Base-by-base conservation (phyloP, 2,888 invertebrate species). In the Sussaba pulchella region DNA sequence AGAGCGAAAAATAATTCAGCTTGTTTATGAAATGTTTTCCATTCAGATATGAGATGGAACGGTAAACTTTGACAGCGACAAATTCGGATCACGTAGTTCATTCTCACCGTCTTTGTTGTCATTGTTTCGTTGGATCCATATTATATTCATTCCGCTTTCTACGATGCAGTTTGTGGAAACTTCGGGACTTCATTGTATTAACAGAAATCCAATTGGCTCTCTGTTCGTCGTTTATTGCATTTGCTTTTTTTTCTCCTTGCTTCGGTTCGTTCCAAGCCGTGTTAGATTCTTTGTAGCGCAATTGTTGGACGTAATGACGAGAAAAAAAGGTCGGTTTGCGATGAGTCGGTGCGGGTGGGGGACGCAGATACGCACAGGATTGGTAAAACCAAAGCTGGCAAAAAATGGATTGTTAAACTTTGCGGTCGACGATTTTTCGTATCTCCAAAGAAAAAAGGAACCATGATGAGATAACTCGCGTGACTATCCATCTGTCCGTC, bases 401-500 rank as follows among this genome's bases (percentile, higher is more conserved):
- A 54, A 54, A 52, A 73, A 73, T 64, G 63, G 72, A 43, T 43
- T 50, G 43, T 73, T 63, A 39, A 24, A 72, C 52, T 72, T 63
- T n/a, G 24, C 17, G 39, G 52, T 63, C 72, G 2, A 6, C 31
- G 39, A 39, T 41, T 36, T 41, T 17, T 24, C 17, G 24, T 41
- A n/a, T n/a, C n/a, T n/a, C n/a, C n/a, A n/a, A n/a, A n/a, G n/a
- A n/a, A n/a, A n/a, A n/a, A n/a, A n/a, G n/a, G n/a, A n/a, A n/a
- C n/a, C n/a, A n/a, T n/a, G n/a, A n/a, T n/a, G n/a, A n/a, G n/a
- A n/a, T n/a, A n/a, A n/a, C n/a, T n/a, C n/a, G n/a, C n/a, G n/a
- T n/a, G n/a, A n/a, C n/a, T n/a, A n/a, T n/a, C n/a, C n/a, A n/a
- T n/a, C n/a, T n/a, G n/a, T n/a, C n/a, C n/a, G n/a, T n/a, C n/a